A percentile compares a stretch with the other conserved stretches of the same genome.
Evolutionary conservation across 2,888 invertebrate genomes (phyloP).

Genomic region (Drosophila neotestacea): DNA sequence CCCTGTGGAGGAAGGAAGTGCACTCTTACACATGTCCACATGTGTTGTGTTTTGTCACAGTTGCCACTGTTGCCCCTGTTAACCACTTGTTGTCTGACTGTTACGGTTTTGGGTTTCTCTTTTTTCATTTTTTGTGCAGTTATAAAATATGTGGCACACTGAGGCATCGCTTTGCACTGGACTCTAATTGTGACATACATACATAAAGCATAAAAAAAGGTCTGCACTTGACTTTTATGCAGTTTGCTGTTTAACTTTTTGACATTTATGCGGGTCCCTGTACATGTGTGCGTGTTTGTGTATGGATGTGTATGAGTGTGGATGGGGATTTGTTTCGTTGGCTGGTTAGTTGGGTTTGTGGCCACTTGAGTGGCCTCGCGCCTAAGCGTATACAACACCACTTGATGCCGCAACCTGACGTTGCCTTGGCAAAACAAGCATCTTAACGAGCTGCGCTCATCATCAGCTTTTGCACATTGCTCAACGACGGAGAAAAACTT

Average conservation of each 20-base stretch:
- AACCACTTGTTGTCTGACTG: slow-evolving; percentile 52
- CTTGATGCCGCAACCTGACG: slow-evolving; percentile 30
- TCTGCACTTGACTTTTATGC: slow-evolving; percentile 61
- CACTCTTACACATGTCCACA: slow-evolving; percentile 49
- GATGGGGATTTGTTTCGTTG: slow-evolving; percentile 27
- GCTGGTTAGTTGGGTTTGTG: slow-evolving; percentile 17
- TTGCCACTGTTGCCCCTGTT: slow-evolving; percentile 28
- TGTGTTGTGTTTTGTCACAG: slow-evolving; percentile 31
- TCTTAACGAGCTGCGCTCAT: slow-evolving; percentile 60
- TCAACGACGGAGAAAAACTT: slow-evolving; percentile 52
- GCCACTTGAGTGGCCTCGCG: slow-evolving; percentile 48
- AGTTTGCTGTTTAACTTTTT: slow-evolving; percentile 61
- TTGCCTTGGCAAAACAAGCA: slow-evolving; percentile 56
- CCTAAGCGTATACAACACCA: slow-evolving; percentile 60
- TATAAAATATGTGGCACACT: slow-evolving; percentile 25
- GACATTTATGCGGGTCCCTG: slow-evolving; percentile 57
- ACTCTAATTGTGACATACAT: slow-evolving; percentile 55
- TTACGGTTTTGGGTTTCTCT: slow-evolving; percentile 12
- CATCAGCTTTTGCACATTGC: slow-evolving; percentile 50
- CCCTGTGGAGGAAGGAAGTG: slow-evolving; percentile 19
- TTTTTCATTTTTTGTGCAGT: slow-evolving; percentile 1
- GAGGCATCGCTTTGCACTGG: slow-evolving; percentile 1
- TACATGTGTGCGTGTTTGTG: not conserved
- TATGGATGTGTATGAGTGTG: not conserved
- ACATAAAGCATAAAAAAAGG: slow-evolving; percentile 10